Evolutionary conservation across 2,888 invertebrate species (phyloP), one percentile per base, ranked within the genome.

Genomic region (Cosmia trapezina): DNA sequence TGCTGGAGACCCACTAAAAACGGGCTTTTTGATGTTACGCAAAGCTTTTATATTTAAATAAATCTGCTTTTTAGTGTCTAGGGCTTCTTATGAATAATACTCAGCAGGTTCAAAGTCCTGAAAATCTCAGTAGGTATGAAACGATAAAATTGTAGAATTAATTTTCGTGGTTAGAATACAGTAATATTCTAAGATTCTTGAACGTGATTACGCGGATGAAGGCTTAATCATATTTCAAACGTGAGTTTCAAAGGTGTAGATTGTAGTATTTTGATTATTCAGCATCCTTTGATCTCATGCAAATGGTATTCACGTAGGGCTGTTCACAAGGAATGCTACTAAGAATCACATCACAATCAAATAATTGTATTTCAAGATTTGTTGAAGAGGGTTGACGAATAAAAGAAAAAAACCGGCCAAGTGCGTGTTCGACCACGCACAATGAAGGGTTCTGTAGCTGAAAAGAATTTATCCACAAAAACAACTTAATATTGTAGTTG

Each of bases 31-130:
- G 49, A 76, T 64, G 76, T 81, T 43, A 59, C 45, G 22, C 56
- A 59, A 60, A 78, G 56, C 11, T 4, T 77, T 57, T 47, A 51
- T 33, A 22, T n/a, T 59, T 28, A 49, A 60, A 54, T 49, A 37
- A 43, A 49, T 70, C 7, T 19, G 22, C 28, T 53, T 57, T 62
- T 9, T 37, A 65, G 54, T 70, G 51, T 62, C 45, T 56, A 17
- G n/a, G 33, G 59, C 62, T 56, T 67, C 62, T 28, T 22, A 78
- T 77, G 78, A 78, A 62, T 66, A 81, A 49, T 43, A 57, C 82
- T 57, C 51, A 47, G 17, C 3, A 14, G 56, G 41, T 53, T 57
- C 45, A 62, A 33, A 53, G n/a, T 22, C n/a, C 54, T 60, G 22
- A 64, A 63, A 49, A 62, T 49, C 14, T 49, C 12, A 51, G 41